Evolutionary conservation across 2,113 vertebrate species (phyloP), one percentile per base, ranked within the genome.

Genomic region (Hippocampus mohnikei): DNA sequence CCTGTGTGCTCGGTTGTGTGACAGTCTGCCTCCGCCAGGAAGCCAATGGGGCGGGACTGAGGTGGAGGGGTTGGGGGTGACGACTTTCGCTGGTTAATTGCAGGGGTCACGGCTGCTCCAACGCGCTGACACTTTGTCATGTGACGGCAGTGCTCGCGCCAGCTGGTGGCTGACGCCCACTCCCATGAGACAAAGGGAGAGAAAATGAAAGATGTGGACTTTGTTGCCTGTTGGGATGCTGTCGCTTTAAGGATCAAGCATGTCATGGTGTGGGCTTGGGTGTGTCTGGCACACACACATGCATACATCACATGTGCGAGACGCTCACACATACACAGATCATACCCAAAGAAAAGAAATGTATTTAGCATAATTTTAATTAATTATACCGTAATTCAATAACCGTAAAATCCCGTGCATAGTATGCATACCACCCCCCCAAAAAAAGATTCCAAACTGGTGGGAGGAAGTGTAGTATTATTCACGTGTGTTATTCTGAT

Each of bases 71-170:
- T 37, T 70, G 60, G 76, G n/a, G 70, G 75, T 75, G 33, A 37
- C 66, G 70, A 37, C 2, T 77, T 85, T 84, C 15, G 58, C 88
- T 81, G 72, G 73, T 67, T 78, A 82, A 83, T 83, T 81, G 82
- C 79, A 71, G 73, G 71, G 70, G 80, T 85, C 69, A 77, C 53
- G 42, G 76, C 52, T 76, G 76, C 79, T 74, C 69, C 66, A 15
- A 2, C 12, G 55, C n/a, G 52, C 20, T n/a, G 52, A 13, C n/a
- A 7, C 18, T 11, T 70, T 82, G 44, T 70, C 74, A 74, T 58
- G 16, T 8, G 16, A 12, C 15, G 59, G 58, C 23, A 4, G 13
- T 8, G 21, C 52, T 8, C n/a, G 3, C 9, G 11, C 6, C 29
- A 37, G 15, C 15, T 8, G 33, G 33, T 40, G 33, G 29, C 60